A percentile compares a stretch with the other conserved stretches of the same genome.
Conservation (phyloP, 2,888 invertebrate genomes). For the Hololepta plana region DNA sequence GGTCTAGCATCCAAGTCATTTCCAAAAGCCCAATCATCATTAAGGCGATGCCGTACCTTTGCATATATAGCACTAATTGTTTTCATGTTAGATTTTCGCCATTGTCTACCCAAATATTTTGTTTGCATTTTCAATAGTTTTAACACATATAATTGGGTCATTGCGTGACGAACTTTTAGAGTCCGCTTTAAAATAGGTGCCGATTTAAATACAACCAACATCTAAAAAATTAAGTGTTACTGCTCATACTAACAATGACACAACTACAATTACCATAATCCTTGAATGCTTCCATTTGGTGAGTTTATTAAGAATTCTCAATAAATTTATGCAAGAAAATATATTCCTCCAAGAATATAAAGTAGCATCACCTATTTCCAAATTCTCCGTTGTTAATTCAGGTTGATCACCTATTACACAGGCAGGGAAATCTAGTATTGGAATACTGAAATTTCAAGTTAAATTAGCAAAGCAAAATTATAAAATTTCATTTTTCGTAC, state of each 20-base stretch:
- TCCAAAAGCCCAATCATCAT: constrained; percentile 99
- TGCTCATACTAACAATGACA: constrained; percentile 1
- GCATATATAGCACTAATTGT: constrained; percentile 98
- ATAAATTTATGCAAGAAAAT: constrained; percentile 91
- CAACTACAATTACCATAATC: constrained; percentile 46
- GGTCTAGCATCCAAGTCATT: constrained; percentile 95
- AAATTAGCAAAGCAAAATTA: constrained; percentile 8
- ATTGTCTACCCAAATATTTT: constrained; percentile 94
- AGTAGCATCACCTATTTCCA: constrained; percentile 70
- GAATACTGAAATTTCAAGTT: constrained; percentile 41
- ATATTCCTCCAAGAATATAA: constrained; percentile 95
- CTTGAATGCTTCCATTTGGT: constrained; percentile 99
- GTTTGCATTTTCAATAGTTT: constrained; percentile 99
- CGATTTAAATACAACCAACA: constrained; percentile 98
- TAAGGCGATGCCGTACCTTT: constrained; percentile 86
- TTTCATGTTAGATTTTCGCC: constrained; percentile 99
- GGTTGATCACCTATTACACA: constrained; percentile 92
- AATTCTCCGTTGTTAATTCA: constrained; percentile 78
- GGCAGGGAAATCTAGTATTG: constrained; percentile 85
- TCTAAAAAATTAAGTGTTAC: constrained; percentile 25
- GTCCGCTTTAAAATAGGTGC: constrained; percentile 95
- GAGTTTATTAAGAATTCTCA: constrained; percentile 91
- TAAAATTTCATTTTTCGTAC: constrained; percentile 24
- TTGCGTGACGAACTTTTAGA: constrained; percentile 84
- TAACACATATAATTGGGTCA: constrained; percentile 95